phyloP scores from a whole-genome alignment of 2,797 vertebrate species.

The Pangasius sanitwongsei region DNA sequence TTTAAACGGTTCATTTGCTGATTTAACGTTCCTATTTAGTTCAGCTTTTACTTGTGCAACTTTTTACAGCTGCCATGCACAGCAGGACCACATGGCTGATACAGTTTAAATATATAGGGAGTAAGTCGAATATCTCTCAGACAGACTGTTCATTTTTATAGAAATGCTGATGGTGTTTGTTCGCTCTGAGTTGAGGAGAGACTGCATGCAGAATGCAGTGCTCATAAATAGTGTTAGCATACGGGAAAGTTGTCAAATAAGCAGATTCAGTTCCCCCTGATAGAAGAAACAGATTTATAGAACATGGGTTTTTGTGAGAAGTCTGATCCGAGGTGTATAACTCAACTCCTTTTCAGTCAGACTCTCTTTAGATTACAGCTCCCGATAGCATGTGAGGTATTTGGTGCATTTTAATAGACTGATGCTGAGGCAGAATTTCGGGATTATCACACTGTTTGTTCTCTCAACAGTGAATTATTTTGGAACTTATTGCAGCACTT shows the following conservation, averaged over 20 bases:
- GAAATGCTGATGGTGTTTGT: constrained; percentile 50
- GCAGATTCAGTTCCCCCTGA: constrained; percentile 53
- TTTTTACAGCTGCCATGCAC: constrained; percentile 21
- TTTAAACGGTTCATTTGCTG: constrained; percentile 1
- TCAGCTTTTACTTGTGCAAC: background rate
- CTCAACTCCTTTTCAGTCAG: constrained; percentile 2
- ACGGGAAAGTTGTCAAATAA: constrained; percentile 64
- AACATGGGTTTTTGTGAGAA: constrained; percentile 34
- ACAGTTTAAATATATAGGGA: constrained; percentile 34
- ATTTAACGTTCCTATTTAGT: background rate
- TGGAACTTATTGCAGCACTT: background rate
- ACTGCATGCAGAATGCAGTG: constrained; percentile 54
- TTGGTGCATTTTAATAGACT: background rate
- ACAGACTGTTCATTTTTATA: constrained; percentile 23
- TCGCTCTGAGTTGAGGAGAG: constrained; percentile 31
- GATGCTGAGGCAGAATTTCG: background rate
- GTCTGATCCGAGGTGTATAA: constrained; percentile 25
- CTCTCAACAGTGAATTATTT: background rate
- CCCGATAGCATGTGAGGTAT: constrained; percentile 27
- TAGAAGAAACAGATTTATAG: constrained; percentile 36
- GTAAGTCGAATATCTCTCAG: constrained; percentile 34
- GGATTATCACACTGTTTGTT: background rate
- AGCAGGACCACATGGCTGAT: constrained; percentile 24
- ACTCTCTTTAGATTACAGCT: constrained; percentile 14
- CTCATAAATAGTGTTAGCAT: constrained; percentile 65